Percentiles rank a stretch among this genome's conserved stretches.
These are phyloP conservation scores for Graphium colonna DNA, from an alignment of 2,888 invertebrate genomes.

Conservation along the genomic window DNA sequence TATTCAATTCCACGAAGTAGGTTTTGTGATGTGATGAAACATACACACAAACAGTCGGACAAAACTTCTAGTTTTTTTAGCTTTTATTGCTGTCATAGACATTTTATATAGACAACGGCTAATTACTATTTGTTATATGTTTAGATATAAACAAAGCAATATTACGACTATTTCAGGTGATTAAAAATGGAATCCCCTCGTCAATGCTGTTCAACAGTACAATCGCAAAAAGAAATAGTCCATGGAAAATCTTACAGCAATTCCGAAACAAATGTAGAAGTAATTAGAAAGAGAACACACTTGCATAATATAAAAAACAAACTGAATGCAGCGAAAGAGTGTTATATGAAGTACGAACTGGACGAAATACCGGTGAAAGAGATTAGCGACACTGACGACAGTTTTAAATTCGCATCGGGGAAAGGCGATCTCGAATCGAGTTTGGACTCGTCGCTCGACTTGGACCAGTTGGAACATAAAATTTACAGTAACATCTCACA, in stretches of 20 bases:
- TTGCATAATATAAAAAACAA: conserved; percentile 13
- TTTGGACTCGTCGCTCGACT: conserved; percentile 51
- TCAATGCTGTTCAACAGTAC: conserved; percentile 3
- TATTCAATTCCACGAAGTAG: too few relatives aligned
- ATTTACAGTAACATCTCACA: conserved; percentile 50
- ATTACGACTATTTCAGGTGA: too few relatives aligned
- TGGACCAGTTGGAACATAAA: conserved; percentile 53
- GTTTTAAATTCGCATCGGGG: conserved; percentile 29
- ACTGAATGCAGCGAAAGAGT: conserved; percentile 35
- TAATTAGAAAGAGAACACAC: not conserved
- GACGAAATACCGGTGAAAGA: conserved; percentile 61
- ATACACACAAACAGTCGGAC: too few relatives aligned
- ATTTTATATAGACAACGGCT: too few relatives aligned
- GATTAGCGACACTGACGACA: conserved; percentile 24
- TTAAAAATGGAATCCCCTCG: not conserved
- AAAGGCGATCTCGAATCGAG: conserved; percentile 29
- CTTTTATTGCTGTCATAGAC: too few relatives aligned
- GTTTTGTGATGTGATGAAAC: too few relatives aligned
- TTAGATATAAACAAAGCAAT: too few relatives aligned
- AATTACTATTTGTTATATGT: too few relatives aligned
- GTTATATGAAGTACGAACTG: conserved; percentile 58
- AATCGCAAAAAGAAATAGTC: not conserved
- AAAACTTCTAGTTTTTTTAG: too few relatives aligned
- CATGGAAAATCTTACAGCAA: not conserved
- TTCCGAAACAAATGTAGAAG: conserved; percentile 6